phyloP scores from a whole-genome alignment of 2,113 vertebrate species.

The Vombatus ursinus region DNA sequence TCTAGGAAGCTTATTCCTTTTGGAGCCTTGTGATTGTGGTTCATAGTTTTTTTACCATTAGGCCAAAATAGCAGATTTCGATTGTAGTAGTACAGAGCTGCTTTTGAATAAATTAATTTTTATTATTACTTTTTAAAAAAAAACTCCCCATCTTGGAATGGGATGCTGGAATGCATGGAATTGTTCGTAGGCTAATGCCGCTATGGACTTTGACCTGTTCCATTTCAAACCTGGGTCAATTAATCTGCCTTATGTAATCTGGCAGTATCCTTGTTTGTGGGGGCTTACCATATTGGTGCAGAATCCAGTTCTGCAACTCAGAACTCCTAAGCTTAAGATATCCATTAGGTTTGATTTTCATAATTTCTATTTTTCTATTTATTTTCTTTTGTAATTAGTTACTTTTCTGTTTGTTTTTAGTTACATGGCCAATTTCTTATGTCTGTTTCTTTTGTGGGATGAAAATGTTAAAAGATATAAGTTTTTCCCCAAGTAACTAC shows the following conservation, averaged over 20 bases:
- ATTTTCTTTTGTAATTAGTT: not conserved
- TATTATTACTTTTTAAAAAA: not conserved
- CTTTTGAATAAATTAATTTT: not conserved
- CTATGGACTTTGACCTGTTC: not conserved
- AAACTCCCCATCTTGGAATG: not conserved
- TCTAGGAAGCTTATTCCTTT: not conserved
- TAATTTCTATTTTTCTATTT: not conserved
- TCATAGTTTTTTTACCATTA: conserved; percentile 24
- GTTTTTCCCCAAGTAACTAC: not conserved
- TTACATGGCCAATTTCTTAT: not conserved
- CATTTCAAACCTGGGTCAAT: not conserved
- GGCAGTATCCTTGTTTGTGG: not conserved
- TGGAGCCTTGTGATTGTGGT: conserved; percentile 13
- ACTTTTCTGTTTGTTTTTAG: not conserved
- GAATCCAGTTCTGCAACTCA: not conserved
- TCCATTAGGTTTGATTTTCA: not conserved
- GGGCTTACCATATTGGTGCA: not conserved
- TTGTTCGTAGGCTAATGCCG: conserved; percentile 11
- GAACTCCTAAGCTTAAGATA: not conserved
- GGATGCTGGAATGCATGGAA: not conserved
- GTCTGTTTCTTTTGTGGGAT: not conserved
- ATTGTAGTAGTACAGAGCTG: conserved; percentile 47
- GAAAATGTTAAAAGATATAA: not conserved
- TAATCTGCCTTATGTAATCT: not conserved
- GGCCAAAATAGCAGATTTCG: conserved; percentile 32